Evolutionary conservation across 2,797 vertebrate genomes (phyloP).

Genomic region (Spinus olivaceus): DNA sequence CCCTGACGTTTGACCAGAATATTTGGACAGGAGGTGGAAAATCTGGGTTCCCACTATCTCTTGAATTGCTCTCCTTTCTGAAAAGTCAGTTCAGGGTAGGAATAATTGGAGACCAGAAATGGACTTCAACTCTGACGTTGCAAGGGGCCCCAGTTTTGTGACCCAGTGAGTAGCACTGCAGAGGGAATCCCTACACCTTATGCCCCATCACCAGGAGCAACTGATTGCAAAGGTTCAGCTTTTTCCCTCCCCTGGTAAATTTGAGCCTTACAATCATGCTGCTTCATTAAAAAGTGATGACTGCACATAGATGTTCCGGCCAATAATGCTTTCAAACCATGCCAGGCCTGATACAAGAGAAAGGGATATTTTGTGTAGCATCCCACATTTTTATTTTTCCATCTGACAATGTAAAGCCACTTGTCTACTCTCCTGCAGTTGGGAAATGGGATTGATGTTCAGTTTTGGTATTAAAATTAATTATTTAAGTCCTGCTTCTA

Average conservation of each 20-base stretch:
- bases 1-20: neutral
- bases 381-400: neutral
- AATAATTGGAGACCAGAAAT: neutral
- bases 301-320: neutral
- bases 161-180: neutral
- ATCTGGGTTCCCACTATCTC: neutral
- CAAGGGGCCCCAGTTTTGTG: neutral
- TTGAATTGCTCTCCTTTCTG: neutral
- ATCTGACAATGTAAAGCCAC: neutral
- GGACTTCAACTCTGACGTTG: neutral
- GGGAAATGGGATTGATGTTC: neutral
- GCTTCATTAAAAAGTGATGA: neutral
- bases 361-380: neutral
- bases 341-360: neutral
- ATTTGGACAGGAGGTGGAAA: neutral
- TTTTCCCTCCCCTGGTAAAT: neutral
- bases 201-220: neutral
- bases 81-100: neutral
- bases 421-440: neutral
- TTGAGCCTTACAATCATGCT: neutral
- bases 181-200: neutral
- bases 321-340: neutral
- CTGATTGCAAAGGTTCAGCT: neutral
- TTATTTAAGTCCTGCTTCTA: neutral
- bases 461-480: neutral